Conservation (phyloP, 2,888 invertebrate species). For the Scaeva pyrastri region DNA sequence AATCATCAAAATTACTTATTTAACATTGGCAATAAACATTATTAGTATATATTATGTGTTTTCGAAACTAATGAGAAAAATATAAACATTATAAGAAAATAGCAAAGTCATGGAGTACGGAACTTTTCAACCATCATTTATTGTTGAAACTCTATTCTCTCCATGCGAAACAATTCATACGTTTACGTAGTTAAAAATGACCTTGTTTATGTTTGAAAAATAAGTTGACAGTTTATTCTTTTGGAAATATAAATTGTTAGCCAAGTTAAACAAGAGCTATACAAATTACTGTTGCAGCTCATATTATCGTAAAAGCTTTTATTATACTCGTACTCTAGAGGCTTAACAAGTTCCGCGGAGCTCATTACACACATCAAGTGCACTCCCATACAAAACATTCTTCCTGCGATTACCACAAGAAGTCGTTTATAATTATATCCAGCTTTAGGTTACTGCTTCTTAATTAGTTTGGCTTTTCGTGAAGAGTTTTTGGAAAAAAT, state of each 20-base stretch:
- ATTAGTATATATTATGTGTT: no score
- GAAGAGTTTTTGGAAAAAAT: conserved; percentile 1
- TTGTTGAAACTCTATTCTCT: neutral
- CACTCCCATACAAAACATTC: conserved; percentile 16
- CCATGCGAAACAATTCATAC: conserved; percentile 3
- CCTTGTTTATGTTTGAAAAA: neutral
- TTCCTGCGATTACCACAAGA: conserved; percentile 33
- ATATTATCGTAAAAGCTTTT: conserved; percentile 30
- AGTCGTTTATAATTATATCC: conserved; percentile 30
- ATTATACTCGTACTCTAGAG: conserved; percentile 14
- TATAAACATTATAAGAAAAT: neutral
- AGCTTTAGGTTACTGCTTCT: conserved; percentile 31
- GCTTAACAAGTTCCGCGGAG: conserved; percentile 37
- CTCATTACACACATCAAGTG: conserved; percentile 35
- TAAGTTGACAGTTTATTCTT: conserved; percentile 16
- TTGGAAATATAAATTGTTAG: conserved; percentile 17
- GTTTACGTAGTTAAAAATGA: neutral
- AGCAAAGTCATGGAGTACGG: neutral
- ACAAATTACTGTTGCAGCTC: conserved; percentile 12
- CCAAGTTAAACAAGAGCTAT: conserved; percentile 10
- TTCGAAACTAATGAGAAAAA: neutral
- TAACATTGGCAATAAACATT: no score
- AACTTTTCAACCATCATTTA: conserved; percentile 10
- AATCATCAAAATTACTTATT: no score
- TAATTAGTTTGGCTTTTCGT: conserved; percentile 45